Evolutionary conservation across 2,888 invertebrate species (phyloP).

Genomic region (Dendrolimus pini): DNA sequence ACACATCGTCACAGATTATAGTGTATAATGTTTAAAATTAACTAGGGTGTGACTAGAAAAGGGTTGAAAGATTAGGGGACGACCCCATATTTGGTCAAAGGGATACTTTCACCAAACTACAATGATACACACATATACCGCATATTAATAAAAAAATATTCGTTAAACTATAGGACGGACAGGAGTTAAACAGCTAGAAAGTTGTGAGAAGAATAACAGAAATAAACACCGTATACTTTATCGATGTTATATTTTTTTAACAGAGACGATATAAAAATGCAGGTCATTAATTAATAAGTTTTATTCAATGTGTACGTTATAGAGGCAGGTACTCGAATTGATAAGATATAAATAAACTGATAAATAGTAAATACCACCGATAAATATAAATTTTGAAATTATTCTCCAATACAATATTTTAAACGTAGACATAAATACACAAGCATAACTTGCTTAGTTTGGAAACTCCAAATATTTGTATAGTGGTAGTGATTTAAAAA

Average conservation of each 20-base stretch:
- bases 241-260: background rate
- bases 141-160: background rate
- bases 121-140: slow-evolving; percentile 12
- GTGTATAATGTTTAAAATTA: slow-evolving; percentile 33
- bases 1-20: slow-evolving; percentile 38
- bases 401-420: too few relatives aligned
- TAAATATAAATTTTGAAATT: too few relatives aligned
- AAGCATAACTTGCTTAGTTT: too few relatives aligned
- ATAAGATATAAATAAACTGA: background rate
- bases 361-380: background rate
- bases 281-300: background rate
- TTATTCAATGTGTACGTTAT: background rate
- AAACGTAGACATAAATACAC: too few relatives aligned
- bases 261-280: background rate
- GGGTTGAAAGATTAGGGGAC: slow-evolving; percentile 62
- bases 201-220: background rate
- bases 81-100: slow-evolving; percentile 36
- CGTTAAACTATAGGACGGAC: too few relatives aligned
- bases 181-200: background rate
- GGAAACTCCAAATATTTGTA: too few relatives aligned
- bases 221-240: background rate
- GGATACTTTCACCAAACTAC: slow-evolving; percentile 29
- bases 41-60: slow-evolving; percentile 56
- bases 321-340: slow-evolving; percentile 4
- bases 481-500: too few relatives aligned